Percentiles rank a stretch among this genome's conserved stretches.
phyloP scores from a whole-genome alignment of 2,797 vertebrate genomes.

The Gymnocypris eckloni region DNA sequence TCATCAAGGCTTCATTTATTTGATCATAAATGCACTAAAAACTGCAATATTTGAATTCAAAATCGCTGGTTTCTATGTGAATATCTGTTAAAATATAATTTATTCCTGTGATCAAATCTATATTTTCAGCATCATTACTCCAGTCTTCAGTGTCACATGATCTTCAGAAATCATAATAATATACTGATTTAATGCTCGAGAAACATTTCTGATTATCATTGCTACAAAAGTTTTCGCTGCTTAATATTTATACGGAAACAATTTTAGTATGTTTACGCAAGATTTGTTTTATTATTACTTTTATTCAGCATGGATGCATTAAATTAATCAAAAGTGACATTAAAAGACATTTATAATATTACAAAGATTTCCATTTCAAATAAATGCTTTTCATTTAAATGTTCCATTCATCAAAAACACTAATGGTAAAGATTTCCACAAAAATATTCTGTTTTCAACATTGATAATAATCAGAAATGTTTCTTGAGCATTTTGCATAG shows the following conservation, averaged over 20 bases:
- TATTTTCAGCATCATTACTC: background rate
- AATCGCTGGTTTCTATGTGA: rapidly evolving
- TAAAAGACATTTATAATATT: background rate
- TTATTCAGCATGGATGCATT: background rate
- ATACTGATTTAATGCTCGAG: background rate
- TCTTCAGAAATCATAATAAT: background rate
- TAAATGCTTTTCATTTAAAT: background rate
- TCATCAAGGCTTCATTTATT: background rate
- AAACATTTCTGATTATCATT: background rate
- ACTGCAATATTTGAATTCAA: background rate
- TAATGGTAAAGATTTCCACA: background rate
- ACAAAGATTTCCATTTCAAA: background rate
- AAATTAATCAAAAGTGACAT: background rate
- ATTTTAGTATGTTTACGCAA: too few species aligned
- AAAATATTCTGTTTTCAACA: background rate
- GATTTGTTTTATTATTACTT: background rate
- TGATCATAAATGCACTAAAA: background rate
- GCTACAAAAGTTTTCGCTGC: background rate
- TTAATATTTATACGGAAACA: background rate
- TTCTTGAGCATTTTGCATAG: background rate
- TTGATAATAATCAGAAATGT: background rate
- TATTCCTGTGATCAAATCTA: background rate
- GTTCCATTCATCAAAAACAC: background rate
- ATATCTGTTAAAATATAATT: rapidly evolving
- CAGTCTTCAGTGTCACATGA: constrained; percentile 4